Conservation (phyloP, 2,888 invertebrate species). For the Dioctria rufipes region DNA sequence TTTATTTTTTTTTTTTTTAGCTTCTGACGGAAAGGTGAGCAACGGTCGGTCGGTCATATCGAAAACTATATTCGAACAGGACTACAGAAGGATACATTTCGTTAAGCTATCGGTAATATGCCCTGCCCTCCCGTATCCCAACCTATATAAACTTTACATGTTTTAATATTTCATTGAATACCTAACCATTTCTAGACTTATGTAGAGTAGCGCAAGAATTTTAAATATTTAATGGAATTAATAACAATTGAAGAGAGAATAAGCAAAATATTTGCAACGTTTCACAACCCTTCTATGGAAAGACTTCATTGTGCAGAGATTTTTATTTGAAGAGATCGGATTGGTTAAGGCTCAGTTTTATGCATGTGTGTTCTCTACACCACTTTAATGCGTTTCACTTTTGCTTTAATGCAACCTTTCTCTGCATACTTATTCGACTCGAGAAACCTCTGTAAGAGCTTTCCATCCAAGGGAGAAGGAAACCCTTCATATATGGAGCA, state of each 20-base stretch:
- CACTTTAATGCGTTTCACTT: constrained; percentile 12
- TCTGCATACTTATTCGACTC: background rate
- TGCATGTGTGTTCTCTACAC: background rate
- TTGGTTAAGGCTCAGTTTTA: background rate
- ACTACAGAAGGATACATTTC: too few species aligned
- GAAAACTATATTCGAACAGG: too few species aligned
- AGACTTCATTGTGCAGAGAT: background rate
- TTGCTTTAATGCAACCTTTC: constrained; percentile 10
- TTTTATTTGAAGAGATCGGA: background rate
- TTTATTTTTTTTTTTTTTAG: too few species aligned
- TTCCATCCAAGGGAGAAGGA: background rate
- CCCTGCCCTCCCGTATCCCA: too few species aligned
- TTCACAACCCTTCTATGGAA: background rate
- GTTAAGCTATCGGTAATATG: too few species aligned
- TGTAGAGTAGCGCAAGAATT: too few species aligned
- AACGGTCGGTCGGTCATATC: too few species aligned
- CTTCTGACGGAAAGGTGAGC: too few species aligned
- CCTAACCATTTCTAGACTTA: too few species aligned
- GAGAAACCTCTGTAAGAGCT: background rate
- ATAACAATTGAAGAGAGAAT: background rate
- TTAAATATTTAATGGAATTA: background rate
- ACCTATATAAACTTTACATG: too few species aligned
- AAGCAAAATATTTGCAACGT: background rate
- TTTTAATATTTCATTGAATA: too few species aligned
- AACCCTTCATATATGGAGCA: background rate